Conservation (phyloP, 2,113 vertebrate genomes). For the Apteryx mantelli region DNA sequence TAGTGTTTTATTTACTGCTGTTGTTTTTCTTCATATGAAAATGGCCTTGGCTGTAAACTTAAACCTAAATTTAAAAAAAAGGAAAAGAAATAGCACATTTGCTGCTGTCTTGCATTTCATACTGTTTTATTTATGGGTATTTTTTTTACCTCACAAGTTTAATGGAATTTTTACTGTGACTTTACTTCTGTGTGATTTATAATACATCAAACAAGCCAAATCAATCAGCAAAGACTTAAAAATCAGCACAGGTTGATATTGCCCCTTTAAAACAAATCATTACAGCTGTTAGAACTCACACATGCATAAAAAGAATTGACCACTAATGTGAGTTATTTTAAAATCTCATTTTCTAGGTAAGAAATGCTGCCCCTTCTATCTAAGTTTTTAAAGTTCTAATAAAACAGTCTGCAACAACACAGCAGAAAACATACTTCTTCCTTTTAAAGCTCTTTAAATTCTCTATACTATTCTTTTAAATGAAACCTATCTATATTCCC, state of each 20-base stretch:
- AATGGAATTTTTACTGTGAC: conserved; percentile 72
- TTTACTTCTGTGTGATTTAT: conserved; percentile 75
- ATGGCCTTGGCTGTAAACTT: conserved; percentile 17
- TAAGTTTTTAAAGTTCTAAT: conserved; percentile 11
- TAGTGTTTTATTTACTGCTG: conserved; percentile 2
- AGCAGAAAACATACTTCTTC: background rate
- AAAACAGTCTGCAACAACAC: conserved; percentile 9
- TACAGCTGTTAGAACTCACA: conserved; percentile 52
- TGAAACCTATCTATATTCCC: background rate
- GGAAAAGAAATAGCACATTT: conserved; percentile 54
- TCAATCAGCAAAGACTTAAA: conserved; percentile 68
- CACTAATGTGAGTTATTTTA: conserved; percentile 52
- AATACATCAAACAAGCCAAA: conserved; percentile 73
- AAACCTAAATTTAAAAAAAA: conserved; percentile 32
- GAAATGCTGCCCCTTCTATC: conserved; percentile 18
- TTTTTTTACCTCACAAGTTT: conserved; percentile 63
- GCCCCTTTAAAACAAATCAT: conserved; percentile 66
- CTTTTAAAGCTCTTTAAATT: background rate
- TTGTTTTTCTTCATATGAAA: conserved; percentile 43
- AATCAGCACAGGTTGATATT: conserved; percentile 66
- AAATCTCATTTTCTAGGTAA: conserved; percentile 58
- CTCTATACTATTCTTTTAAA: background rate
- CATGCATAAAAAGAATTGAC: conserved; percentile 40
- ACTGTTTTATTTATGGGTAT: conserved; percentile 66
- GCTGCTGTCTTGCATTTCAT: background rate